Base-by-base conservation (phyloP, 2,113 vertebrate genomes). In the Podarcis cretensis region DNA sequence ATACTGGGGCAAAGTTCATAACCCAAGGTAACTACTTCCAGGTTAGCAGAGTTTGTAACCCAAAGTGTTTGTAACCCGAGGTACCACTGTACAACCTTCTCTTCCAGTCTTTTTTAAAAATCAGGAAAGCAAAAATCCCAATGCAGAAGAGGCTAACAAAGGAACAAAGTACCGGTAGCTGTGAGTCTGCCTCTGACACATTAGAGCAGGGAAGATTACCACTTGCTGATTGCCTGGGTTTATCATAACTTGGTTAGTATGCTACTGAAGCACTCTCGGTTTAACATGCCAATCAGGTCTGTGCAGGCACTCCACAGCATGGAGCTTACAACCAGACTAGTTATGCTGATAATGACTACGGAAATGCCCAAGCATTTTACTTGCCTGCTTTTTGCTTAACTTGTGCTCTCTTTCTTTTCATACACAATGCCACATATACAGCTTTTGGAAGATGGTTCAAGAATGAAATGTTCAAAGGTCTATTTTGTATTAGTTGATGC, bases 221-320 rank as follows among this genome's bases (percentile, higher is more conserved):
- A 3, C 92, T 95, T 95, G 92, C 94, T 93, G 95, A 94, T 95
- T 91, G 93, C 91, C 84, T 92, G 90, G 91, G 88, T 93, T 91
- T 96, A 96, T 89, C 95, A 91, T 79, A 89, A 89, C 94, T 96
- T 94, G 96, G 87, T 96, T 96, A 95, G 93, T 96, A 96, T 96
- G 97, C 96, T 97, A 97, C 96, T 96, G 94, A 95, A 68, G 48
- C 84, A 75, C 87, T 40, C 73, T n/a, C 88, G 84, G 0, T 83
- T 97, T 96, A 94, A 48, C 71, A 97, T 97, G 94, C 96, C 84
- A 92, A 94, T 96, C 96, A 97, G 96, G 92, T 96, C 93, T 23
- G 74, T 84, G 81, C 94, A 88, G 94, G 91, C 95, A 96, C 94
- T 73, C 93, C 94, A 81, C 87, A 96, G 95, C 93, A 30, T 1